Percentiles rank a stretch among this genome's conserved stretches.
Evolutionary conservation across 2,888 invertebrate species (phyloP).

Genomic region (Temnothorax rugatulus): DNA sequence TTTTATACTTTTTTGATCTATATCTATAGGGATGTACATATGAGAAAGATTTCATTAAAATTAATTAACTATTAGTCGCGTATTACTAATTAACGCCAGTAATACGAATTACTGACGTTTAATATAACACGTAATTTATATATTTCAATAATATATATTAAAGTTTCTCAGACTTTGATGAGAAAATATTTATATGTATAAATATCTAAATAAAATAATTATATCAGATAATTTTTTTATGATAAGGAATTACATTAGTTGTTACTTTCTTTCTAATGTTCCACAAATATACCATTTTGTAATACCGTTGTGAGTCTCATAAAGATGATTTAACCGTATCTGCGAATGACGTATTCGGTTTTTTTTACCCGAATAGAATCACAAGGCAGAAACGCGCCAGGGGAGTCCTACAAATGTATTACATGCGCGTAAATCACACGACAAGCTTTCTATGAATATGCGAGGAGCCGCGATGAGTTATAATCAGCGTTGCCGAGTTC

Average conservation of each 20-base stretch:
- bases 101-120: background rate
- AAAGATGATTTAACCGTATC: slow-evolving; percentile 42
- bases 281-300: slow-evolving; percentile 16
- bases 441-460: slow-evolving; percentile 73
- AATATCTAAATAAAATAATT: slow-evolving; percentile 1
- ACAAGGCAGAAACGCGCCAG: slow-evolving; percentile 52
- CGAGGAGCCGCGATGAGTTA: slow-evolving; percentile 71
- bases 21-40: background rate
- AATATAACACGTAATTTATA: background rate
- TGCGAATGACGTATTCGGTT: slow-evolving; percentile 28
- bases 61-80: background rate
- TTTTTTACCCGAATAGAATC: slow-evolving; percentile 22
- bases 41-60: background rate
- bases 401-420: slow-evolving; percentile 68
- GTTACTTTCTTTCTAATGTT: background rate
- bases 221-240: background rate
- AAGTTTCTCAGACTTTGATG: background rate
- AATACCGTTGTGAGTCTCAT: slow-evolving; percentile 7
- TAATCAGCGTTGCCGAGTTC: slow-evolving; percentile 63
- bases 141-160: background rate
- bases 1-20: background rate
- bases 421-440: slow-evolving; percentile 71
- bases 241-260: background rate
- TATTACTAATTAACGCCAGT: too few relatives aligned
- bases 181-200: background rate